Conservation (phyloP, 2,113 vertebrate species). For the Chaetura pelagica region DNA sequence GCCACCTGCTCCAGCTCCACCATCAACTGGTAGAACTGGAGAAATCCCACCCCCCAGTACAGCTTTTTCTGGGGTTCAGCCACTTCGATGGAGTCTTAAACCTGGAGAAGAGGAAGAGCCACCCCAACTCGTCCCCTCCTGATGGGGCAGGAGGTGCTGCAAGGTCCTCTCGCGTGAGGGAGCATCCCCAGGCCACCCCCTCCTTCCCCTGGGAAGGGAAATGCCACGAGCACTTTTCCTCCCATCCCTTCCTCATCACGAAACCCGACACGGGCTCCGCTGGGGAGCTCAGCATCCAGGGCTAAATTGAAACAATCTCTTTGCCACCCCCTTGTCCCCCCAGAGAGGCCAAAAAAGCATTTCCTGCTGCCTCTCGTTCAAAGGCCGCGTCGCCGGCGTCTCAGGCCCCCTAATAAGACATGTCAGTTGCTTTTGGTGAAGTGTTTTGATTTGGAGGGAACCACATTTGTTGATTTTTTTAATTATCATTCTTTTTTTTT, state of each 20-base stretch:
- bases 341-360: background rate
- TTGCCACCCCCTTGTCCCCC: background rate
- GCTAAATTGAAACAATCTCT: background rate
- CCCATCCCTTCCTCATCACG: background rate
- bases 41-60: background rate
- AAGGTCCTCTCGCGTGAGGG: background rate
- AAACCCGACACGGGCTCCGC: background rate
- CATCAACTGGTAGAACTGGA: fast-evolving
- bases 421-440: background rate
- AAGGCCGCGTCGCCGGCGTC: background rate
- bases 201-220: background rate
- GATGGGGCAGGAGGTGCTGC: fast-evolving
- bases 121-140: background rate
- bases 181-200: background rate
- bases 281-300: background rate
- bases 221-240: background rate
- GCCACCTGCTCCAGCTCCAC: background rate
- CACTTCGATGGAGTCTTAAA: background rate
- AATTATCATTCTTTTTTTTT: too few species aligned
- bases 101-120: background rate
- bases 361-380: background rate
- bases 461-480: background rate
- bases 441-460: background rate
- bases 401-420: background rate
- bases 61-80: background rate